Base-by-base conservation (phyloP, 92 coral and sea anemone species). In the Phenganax marumi region DNA sequence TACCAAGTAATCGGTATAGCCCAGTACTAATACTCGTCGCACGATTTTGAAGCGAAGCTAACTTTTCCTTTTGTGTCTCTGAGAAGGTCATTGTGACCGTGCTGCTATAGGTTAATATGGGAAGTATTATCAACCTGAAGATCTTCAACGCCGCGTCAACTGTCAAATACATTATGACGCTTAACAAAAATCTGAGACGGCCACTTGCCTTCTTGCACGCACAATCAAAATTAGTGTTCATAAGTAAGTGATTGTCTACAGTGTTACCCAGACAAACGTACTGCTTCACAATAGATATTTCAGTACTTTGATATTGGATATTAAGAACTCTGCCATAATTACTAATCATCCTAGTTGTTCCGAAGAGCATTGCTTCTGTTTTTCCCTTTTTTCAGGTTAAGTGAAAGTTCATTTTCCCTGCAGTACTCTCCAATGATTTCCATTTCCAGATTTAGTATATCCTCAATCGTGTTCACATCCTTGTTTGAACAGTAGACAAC, bases 11-110 rank as follows among this genome's bases (percentile, higher is more conserved):
- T n/a, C n/a, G n/a, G n/a, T n/a, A n/a, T n/a, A n/a, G n/a, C n/a
- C n/a, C n/a, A n/a, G n/a, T n/a, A n/a, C n/a, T 57, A 57, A 57
- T 57, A 57, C 63, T 57, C 63, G 12, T 57, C n/a, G 63, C 63
- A 5, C 63, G 63, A 5, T 57, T 57, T 57, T 57, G 63, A 12
- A 57, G 63, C 13, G 63, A 57, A 12, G n/a, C n/a, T 57, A 57
- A 57, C 63, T 57, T 57, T 12, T 57, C 13, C 63, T 57, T 57
- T 57, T 57, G 63, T 12, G 13, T 57, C 63, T 57, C 13, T 12
- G 19, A n/a, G n/a, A n/a, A n/a, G n/a, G n/a, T n/a, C n/a, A n/a
- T n/a, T n/a, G n/a, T n/a, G n/a, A n/a, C n/a, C 13, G n/a, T n/a
- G n/a, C n/a, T n/a, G n/a, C n/a, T n/a, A n/a, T n/a, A n/a, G n/a